These are phyloP conservation scores for Tenthredo distinguenda DNA, from an alignment of 2,888 invertebrate genomes.

Conservation along the genomic window DNA sequence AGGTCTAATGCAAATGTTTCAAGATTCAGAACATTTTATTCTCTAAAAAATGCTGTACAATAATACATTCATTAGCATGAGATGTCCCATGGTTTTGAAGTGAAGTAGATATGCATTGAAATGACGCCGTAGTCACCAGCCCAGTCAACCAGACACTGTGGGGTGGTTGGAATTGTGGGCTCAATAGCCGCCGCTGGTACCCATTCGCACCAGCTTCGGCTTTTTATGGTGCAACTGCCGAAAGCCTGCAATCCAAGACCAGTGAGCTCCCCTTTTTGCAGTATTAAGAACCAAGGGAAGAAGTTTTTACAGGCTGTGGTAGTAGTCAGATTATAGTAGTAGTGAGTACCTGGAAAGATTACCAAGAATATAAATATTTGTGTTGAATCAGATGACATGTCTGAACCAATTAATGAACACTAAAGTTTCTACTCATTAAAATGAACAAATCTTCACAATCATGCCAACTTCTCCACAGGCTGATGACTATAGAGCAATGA, in stretches of 20 bases:
- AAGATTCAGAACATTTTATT: conserved; percentile 45
- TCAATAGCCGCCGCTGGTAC: conserved; percentile 56
- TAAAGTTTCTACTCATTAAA: neutral
- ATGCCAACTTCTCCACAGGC: neutral
- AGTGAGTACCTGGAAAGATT: conserved; percentile 47
- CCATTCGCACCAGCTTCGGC: conserved; percentile 50
- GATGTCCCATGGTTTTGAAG: conserved; percentile 76
- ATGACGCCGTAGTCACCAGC: conserved; percentile 69
- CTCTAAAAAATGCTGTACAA: conserved; percentile 68
- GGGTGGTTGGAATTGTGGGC: conserved; percentile 73
- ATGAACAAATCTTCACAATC: neutral
- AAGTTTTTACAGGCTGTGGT: conserved; percentile 24
- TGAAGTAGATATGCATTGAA: conserved; percentile 77
- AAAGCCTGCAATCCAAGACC: conserved; percentile 53
- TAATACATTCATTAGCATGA: conserved; percentile 68
- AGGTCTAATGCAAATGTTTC: neutral
- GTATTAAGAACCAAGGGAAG: conserved; percentile 51
- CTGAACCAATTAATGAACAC: neutral
- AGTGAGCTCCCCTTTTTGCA: conserved; percentile 35
- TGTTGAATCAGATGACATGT: neutral
- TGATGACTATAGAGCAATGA: neutral
- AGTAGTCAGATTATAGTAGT: conserved; percentile 52
- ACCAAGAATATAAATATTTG: neutral
- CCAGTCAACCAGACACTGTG: conserved; percentile 73
- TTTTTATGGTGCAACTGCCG: conserved; percentile 4